Base-by-base conservation (phyloP, 2,113 vertebrate genomes). In the Leptocoma aspasia region DNA sequence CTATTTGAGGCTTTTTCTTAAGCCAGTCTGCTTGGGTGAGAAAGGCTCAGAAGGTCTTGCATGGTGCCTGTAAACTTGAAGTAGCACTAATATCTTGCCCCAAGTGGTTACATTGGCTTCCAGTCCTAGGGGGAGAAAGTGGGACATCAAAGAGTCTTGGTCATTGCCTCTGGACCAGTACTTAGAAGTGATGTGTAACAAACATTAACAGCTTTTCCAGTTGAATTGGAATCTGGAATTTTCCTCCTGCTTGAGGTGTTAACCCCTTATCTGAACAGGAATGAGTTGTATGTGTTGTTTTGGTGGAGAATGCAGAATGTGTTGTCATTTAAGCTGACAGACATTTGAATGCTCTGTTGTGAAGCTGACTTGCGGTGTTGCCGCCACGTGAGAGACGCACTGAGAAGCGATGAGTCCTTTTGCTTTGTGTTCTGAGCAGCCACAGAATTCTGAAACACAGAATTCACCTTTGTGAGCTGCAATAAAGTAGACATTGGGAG, bases 331-430 rank as follows among this genome's bases (percentile, higher is more conserved):
- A 56, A 70, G 31, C 41, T 7, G 22, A 4, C 13, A 26, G 61
- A 41, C 82, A 72, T 54, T 22, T 13, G 42, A 76, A 31, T 39
- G n/a, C 26, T 52, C 3, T 45, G 75, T 30, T 78, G 23, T 5
- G 1, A 31, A 39, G 57, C 8, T 60, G 71, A n/a, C 4, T 57
- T 60, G 9, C 20, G 27, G 9, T 3, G 28, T 57, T 56, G n/a
- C 47, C 1, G 0, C 1, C 41, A 6, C 10, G 0, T 11, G 41
- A 52, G 44, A 68, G 53, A 66, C 60, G 45, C 44, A 15, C 69
- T 41, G 28, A 49, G n/a, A 50, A 37, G 50, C 0, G 0, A 13
- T 0, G 1, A 60, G 15, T 37, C 20, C 20, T 78, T 83, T 50
- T 72, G 41, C 31, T 72, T 45, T 87, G 68, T 13, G 27, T 31